A percentile compares a stretch with the other conserved stretches of the same genome.
phyloP scores from a whole-genome alignment of 2,797 vertebrate species.

The Momotus momota region DNA sequence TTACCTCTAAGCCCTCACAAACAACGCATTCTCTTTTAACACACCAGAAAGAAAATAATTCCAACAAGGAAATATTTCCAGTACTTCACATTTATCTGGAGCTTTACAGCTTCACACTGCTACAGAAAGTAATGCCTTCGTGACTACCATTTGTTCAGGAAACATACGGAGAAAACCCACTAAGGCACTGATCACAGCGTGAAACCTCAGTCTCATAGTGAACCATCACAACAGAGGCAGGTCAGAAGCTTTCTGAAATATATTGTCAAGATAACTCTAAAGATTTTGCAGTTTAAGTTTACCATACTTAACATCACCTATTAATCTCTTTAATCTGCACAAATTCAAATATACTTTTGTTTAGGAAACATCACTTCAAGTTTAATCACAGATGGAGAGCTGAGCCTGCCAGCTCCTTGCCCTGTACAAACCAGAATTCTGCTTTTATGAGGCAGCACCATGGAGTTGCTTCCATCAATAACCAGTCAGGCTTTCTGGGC shows the following conservation, averaged over 20 bases:
- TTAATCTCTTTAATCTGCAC: background rate
- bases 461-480: background rate
- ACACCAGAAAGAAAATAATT: background rate
- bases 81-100: background rate
- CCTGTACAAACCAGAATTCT: background rate
- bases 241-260: background rate
- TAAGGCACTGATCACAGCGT: too few relatives aligned
- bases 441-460: accelerated
- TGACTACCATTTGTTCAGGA: background rate
- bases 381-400: background rate
- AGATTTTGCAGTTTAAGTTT: background rate
- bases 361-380: background rate
- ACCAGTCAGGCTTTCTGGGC: background rate
- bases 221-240: background rate
- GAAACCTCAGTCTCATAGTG: background rate
- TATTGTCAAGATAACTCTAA: background rate
- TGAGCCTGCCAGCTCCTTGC: background rate
- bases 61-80: background rate
- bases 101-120: background rate
- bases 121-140: background rate
- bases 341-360: background rate
- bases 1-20: background rate
- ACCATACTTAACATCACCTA: background rate
- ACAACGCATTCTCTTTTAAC: background rate
- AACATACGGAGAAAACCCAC: accelerated